Evolutionary conservation across 2,113 vertebrate species (phyloP), one percentile per base, ranked within the genome.

Genomic region (Brachypodius melanocephalos): DNA sequence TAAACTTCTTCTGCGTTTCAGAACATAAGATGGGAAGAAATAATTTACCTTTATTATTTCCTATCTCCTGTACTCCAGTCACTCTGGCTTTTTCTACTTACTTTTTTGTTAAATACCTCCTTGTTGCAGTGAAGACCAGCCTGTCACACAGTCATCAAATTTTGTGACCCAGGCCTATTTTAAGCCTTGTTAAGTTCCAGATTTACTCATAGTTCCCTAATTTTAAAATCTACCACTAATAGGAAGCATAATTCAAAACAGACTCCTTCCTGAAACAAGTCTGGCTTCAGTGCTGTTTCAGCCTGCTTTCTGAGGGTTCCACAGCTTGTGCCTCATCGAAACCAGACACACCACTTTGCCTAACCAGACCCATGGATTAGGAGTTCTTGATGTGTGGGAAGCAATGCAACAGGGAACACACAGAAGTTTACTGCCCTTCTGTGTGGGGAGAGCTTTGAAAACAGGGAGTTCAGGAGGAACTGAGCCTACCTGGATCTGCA

Each of bases 161-260:
- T 91, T 96, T 94, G 93, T 93, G 87, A 97, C 87, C 89, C 72
- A 59, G 67, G 34, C 67, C 88, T 95, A 89, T 96, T 96, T 96
- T 94, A 82, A 94, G 89, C 59, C 91, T 96, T 96, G 94, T 94
- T 93, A 94, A 95, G 34, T 91, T 96, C 87, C 89, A 95, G 91
- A 94, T 95, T 97, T 96, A 96, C 84, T 94, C 81, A 83, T 94
- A 95, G 94, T 93, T 93, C 85, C 43, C 95, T 96, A 96, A 97
- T 96, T 96, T 96, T 94, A 94, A 93, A 96, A 97, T 96, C 88
- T 95, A 85, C 89, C 12, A 2, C 93, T 96, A 95, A 96, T 89
- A 90, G 71, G 94, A 91, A 90, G 82, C 75, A 83, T 97, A 96
- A 96, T 96, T 93, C 94, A 94, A 96, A 97, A 62, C 95, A 96